These are phyloP conservation scores for Pachyuromys duprasi DNA, from an alignment of 2,797 vertebrate species.

Conservation along the genomic window DNA sequence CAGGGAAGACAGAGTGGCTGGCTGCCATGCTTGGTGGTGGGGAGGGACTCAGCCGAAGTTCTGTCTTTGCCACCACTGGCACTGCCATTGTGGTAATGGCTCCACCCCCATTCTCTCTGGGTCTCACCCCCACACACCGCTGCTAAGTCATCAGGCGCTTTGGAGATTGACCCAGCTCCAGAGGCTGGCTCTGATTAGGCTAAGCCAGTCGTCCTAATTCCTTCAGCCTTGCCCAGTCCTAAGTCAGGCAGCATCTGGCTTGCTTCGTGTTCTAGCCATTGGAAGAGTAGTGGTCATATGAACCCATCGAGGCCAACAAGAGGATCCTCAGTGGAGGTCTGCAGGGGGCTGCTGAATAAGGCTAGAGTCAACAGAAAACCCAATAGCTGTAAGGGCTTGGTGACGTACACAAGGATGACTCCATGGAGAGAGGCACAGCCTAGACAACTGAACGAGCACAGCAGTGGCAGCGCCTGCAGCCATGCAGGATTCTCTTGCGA, in stretches of 20 bases:
- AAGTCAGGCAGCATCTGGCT: constrained; percentile 50
- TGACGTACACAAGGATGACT: not conserved
- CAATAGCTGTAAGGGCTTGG: not conserved
- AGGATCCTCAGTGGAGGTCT: not conserved
- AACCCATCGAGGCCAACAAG: not conserved
- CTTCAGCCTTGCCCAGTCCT: constrained; percentile 50
- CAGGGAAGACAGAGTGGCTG: not conserved
- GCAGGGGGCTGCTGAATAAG: constrained; percentile 5
- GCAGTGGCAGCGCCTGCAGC: not conserved
- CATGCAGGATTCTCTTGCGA: not conserved
- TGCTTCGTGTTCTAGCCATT: constrained; percentile 36
- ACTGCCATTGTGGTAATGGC: not conserved
- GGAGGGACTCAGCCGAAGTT: not conserved
- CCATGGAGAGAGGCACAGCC: not conserved
- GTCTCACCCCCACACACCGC: not conserved
- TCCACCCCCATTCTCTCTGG: not conserved
- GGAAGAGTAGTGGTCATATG: constrained; percentile 26
- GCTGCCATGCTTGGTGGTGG: not conserved
- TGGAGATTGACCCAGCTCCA: constrained; percentile 68
- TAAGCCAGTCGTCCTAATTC: constrained; percentile 70
- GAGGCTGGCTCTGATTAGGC: constrained; percentile 40
- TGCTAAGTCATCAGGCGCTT: constrained; percentile 47
- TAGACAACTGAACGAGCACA: not conserved
- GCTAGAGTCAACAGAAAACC: not conserved
- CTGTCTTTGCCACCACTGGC: not conserved